Evolutionary conservation across 2,113 vertebrate species (phyloP).

Genomic region (Ibidorhyncha struthersii): DNA sequence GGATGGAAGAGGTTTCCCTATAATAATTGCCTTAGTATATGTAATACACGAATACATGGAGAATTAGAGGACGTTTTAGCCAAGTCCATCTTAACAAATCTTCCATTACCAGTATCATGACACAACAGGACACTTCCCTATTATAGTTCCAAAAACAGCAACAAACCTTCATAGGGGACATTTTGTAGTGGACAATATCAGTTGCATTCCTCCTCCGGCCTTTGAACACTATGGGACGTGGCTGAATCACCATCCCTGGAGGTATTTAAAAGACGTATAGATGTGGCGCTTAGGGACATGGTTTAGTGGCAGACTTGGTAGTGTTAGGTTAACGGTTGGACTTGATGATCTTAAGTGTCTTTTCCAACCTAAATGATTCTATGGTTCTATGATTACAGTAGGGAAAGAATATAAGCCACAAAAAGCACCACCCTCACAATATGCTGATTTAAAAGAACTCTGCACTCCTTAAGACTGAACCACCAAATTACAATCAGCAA

Average conservation of each 20-base stretch:
- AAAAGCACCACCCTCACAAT: neutral
- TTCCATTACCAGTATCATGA: neutral
- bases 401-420: neutral
- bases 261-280: neutral
- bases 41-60: neutral
- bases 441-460: neutral
- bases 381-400: accelerated
- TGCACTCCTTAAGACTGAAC: neutral
- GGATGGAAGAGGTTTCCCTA: neutral
- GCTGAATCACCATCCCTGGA: neutral
- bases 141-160: neutral
- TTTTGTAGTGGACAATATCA: neutral
- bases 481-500: neutral
- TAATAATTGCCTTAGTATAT: neutral
- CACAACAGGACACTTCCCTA: neutral
- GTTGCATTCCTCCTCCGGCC: accelerated
- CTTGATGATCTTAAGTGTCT: neutral
- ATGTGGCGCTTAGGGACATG: neutral
- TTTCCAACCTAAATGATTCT: neutral
- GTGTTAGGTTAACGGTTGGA: accelerated
- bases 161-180: accelerated
- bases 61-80: neutral
- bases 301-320: neutral
- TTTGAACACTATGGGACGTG: neutral
- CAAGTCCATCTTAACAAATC: neutral